phyloP scores from a whole-genome alignment of 2,888 invertebrate species.

The Apodemia mormo region DNA sequence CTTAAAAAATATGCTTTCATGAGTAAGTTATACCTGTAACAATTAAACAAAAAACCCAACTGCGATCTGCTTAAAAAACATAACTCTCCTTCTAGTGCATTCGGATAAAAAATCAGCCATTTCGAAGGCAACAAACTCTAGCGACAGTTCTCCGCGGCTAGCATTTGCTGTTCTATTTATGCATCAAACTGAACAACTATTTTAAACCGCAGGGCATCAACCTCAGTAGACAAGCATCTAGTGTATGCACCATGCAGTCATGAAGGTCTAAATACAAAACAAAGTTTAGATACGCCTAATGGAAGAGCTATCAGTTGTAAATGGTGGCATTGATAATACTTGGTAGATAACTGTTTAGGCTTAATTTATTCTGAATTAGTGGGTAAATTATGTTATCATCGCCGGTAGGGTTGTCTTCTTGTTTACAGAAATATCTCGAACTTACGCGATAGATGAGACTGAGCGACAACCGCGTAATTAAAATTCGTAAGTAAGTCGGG shows the following conservation, averaged over 20 bases:
- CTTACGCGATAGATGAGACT: too few species aligned
- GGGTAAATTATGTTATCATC: background rate
- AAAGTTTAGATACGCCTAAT: slow-evolving; percentile 9
- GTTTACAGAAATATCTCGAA: background rate
- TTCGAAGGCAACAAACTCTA: background rate
- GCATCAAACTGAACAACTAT: slow-evolving; percentile 22
- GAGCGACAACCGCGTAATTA: too few species aligned
- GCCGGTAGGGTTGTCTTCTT: background rate
- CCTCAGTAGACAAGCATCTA: slow-evolving; percentile 24
- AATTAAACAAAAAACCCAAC: too few species aligned
- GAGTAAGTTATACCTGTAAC: too few species aligned
- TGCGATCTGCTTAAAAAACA: too few species aligned
- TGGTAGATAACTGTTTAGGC: background rate
- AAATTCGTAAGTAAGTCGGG: too few species aligned
- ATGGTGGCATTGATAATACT: background rate
- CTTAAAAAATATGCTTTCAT: too few species aligned
- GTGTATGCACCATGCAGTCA: slow-evolving; percentile 2
- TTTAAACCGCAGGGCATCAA: slow-evolving; percentile 35
- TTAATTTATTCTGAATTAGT: background rate
- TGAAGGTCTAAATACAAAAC: slow-evolving; percentile 15
- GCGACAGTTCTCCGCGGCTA: background rate
- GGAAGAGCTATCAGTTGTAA: background rate
- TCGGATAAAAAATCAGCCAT: background rate
- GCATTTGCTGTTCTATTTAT: slow-evolving; percentile 7
- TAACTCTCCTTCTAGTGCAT: too few species aligned